Percentiles rank a stretch among this genome's conserved stretches.
Evolutionary conservation across 2,797 vertebrate genomes (phyloP).

Genomic region (Myotis myotis): DNA sequence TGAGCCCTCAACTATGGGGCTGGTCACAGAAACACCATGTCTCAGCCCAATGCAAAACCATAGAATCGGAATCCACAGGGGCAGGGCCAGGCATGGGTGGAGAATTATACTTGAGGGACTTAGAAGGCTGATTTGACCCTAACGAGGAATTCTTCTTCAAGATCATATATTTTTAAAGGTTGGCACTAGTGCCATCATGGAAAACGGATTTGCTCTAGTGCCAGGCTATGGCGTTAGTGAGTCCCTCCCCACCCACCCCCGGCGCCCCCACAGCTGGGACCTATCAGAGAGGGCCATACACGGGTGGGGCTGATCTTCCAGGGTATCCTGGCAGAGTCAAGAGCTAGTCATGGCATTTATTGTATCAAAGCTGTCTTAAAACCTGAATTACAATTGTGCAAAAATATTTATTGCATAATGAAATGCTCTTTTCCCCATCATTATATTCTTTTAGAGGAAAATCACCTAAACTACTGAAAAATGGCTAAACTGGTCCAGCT

Average conservation of each 20-base stretch:
- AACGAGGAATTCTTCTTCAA: not conserved
- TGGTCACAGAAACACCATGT: not conserved
- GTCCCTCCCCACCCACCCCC: not conserved
- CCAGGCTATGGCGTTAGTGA: not conserved
- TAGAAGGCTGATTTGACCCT: not conserved
- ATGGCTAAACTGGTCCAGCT: not conserved
- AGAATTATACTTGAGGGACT: not conserved
- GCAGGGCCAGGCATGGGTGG: not conserved
- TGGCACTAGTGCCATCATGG: not conserved
- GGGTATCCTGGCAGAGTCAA: not conserved
- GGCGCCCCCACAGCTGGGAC: not conserved
- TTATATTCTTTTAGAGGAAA: not conserved
- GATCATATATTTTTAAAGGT: not conserved
- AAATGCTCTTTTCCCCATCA: not conserved
- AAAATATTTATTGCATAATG: not conserved
- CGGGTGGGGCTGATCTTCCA: not conserved
- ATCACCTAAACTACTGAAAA: not conserved
- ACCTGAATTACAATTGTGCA: not conserved
- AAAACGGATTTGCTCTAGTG: not conserved
- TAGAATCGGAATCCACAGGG: not conserved
- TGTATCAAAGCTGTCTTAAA: not conserved
- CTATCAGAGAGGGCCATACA: not conserved
- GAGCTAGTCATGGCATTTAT: not conserved
- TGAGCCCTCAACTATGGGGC: not conserved
- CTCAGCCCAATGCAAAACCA: not conserved